Evolutionary conservation across 2,888 invertebrate genomes (phyloP).

Genomic region (Furcula furcula): DNA sequence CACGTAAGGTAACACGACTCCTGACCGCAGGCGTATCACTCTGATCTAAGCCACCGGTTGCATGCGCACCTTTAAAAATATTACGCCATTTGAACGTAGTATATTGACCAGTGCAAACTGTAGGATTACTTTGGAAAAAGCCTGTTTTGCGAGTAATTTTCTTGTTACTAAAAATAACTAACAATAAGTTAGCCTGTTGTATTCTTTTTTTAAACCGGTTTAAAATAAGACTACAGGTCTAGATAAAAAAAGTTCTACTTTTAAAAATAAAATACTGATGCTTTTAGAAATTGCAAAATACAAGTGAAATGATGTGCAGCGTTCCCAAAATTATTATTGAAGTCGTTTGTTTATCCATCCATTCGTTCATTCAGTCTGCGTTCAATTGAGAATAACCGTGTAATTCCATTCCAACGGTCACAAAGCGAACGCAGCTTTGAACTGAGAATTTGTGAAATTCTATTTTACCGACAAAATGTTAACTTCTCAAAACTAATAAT

Average conservation of each 20-base stretch:
- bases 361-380: constrained; percentile 27
- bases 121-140: no score
- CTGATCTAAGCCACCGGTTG: constrained; percentile 22
- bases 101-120: no score
- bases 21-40: constrained; percentile 28
- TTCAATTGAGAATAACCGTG: constrained; percentile 33
- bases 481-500: constrained; percentile 21
- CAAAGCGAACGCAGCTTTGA: constrained; percentile 30
- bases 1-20: constrained; percentile 26
- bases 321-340: constrained; percentile 29
- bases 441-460: constrained; percentile 15
- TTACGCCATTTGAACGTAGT: no score
- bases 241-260: no score
- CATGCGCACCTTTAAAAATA: constrained; percentile 16
- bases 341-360: constrained; percentile 32
- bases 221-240: no score
- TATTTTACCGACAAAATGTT: constrained; percentile 22
- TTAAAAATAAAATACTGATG: no score
- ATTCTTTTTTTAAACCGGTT: no score
- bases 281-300: no score
- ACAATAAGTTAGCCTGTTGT: no score
- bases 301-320: neutral
- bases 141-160: no score
- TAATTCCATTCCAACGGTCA: constrained; percentile 37
- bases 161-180: no score